These are phyloP conservation scores for Hyla sarda DNA, from an alignment of 2,113 vertebrate genomes.

Conservation along the genomic window DNA sequence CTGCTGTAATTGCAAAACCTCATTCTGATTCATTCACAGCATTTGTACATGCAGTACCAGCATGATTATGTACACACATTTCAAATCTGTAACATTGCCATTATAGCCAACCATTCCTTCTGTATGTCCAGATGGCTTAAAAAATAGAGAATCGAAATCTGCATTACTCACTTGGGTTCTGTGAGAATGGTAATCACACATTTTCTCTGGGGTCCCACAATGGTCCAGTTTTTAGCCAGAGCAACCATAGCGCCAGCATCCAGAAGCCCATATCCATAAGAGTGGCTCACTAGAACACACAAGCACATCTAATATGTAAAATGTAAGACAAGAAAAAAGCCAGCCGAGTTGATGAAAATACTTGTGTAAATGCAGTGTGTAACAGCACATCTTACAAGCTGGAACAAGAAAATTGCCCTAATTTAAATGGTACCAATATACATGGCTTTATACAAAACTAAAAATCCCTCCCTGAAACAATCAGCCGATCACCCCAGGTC, in stretches of 20 bases:
- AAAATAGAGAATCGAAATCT: background rate
- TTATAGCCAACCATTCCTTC: background rate
- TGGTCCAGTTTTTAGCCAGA: slow-evolving; percentile 93
- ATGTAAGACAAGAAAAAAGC: background rate
- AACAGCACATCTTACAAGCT: background rate
- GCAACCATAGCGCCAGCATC: slow-evolving; percentile 91
- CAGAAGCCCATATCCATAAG: slow-evolving; percentile 92
- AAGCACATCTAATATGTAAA: slow-evolving; percentile 41
- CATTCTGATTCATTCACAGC: background rate
- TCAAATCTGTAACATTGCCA: background rate
- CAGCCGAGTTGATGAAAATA: background rate
- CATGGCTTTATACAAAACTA: too few species aligned
- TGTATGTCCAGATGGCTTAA: background rate
- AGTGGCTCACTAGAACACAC: slow-evolving; percentile 88
- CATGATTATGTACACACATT: background rate
- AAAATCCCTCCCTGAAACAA: too few species aligned
- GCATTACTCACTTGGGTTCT: slow-evolving; percentile 81
- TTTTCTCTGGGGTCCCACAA: slow-evolving; percentile 85
- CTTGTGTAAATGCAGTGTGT: too few species aligned
- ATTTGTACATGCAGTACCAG: background rate
- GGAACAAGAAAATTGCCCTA: background rate
- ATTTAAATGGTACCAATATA: background rate
- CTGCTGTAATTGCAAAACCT: background rate
- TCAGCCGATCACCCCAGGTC: too few species aligned
- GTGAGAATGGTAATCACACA: slow-evolving; percentile 86